Evolutionary conservation across 2,888 invertebrate genomes (phyloP).

Genomic region (Cosmia trapezina): DNA sequence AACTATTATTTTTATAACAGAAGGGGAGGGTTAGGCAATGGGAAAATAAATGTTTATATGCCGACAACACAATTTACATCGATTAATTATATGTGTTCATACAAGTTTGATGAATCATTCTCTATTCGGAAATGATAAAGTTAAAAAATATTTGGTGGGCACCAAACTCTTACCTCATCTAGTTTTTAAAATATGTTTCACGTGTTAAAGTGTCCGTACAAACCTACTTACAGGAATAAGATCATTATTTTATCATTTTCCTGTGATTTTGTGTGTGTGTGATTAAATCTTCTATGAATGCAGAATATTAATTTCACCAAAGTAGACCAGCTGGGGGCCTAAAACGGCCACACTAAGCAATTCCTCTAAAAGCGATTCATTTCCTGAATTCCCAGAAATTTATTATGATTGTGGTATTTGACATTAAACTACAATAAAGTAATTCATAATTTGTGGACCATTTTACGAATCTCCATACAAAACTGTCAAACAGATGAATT

Average conservation of each 20-base stretch:
- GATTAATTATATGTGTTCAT: slow-evolving; percentile 19
- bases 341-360: too few species aligned
- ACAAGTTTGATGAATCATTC: slow-evolving; percentile 8
- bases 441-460: too few species aligned
- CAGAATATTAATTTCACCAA: too few species aligned
- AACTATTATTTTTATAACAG: slow-evolving; percentile 67
- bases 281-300: background rate
- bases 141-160: background rate
- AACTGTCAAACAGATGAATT: too few species aligned
- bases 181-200: background rate
- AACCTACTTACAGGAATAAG: background rate
- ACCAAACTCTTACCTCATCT: background rate
- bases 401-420: too few species aligned
- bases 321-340: too few species aligned
- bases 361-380: too few species aligned
- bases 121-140: background rate
- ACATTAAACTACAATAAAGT: too few species aligned
- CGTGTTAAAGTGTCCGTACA: background rate
- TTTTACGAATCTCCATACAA: too few species aligned
- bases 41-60: slow-evolving; percentile 25
- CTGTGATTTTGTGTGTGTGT: too few species aligned
- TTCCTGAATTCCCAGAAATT: too few species aligned
- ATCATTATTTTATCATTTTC: background rate
- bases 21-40: slow-evolving; percentile 23
- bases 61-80: slow-evolving; percentile 39